Evolutionary conservation across 2,113 vertebrate species (phyloP), one percentile per base, ranked within the genome.

Genomic region (Gadus macrocephalus): DNA sequence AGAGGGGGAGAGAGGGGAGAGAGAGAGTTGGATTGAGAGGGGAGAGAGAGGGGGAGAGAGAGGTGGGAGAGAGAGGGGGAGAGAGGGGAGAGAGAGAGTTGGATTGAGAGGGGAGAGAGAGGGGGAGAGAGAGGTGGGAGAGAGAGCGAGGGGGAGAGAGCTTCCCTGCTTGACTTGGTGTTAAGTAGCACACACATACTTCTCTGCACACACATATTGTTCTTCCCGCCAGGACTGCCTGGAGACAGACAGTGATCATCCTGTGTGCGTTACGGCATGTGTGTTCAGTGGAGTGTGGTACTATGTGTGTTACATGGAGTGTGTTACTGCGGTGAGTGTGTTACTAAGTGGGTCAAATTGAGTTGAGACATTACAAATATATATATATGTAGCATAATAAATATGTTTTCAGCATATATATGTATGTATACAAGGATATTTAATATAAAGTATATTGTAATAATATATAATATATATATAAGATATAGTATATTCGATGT

Each of bases 61-160:
- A n/a, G n/a, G n/a, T n/a, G n/a, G n/a, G 88, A 89, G 83, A 93
- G 80, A 92, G 89, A 91, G 83, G 87, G 61, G 74, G 78, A 15
- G 55, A 16, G 55, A 56, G 55, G n/a, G n/a, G n/a, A 15, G 55
- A 56, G 55, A 16, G 55, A n/a, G n/a, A n/a, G n/a, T n/a, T n/a
- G n/a, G n/a, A n/a, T n/a, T n/a, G n/a, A n/a, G n/a, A n/a, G n/a
- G n/a, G n/a, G 88, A 89, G 83, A 93, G 80, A 92, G 89, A 91
- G 83, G 87, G 61, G 74, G 78, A 15, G 55, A 16, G 55, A 56
- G 55, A 56, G 55, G n/a, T n/a, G n/a, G n/a, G n/a, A 15, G 55
- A 56, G 55, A 16, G 55, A n/a, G n/a, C n/a, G n/a, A n/a, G 12
- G 55, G 55, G 17, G 55, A 56, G 55, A 56, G 15, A 42, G 80